Evolutionary conservation across 2,113 vertebrate species (phyloP), one percentile per base, ranked within the genome.

Genomic region (Cyrtonyx montezumae): DNA sequence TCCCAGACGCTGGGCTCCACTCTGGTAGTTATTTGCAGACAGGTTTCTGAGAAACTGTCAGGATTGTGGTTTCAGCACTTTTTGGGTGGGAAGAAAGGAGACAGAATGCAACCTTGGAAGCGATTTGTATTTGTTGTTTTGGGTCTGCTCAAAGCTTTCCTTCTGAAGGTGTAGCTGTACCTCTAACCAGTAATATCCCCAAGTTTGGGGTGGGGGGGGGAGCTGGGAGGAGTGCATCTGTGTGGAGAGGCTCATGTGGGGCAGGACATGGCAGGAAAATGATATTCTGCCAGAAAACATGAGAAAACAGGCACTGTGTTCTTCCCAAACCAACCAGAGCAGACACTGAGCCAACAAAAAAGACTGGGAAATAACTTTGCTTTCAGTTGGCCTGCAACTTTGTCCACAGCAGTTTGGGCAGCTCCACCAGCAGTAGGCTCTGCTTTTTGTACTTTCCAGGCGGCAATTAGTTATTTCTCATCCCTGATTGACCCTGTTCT

Each of bases 401-500:
- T 61, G 20, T 51, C 82, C 69, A 59, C 75, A 84, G 76, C 30
- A 84, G 13, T 43, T 51, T 10, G 28, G 43, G 48, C 55, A 62
- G 36, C 73, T 87, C 85, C 2, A 0, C 68, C 92, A 90, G 83
- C 2, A 0, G 46, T 36, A 28, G 16, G 19, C 56, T 90, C 84
- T 91, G 56, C 62, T 78, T 78, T 81, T 80, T 78, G n/a, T 32
- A 61, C 3, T 1, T 43, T 23, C 66, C 56, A 81, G 58, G 30
- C 0, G 7, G 58, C 78, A 93, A 91, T 84, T 86, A 81, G 34
- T 66, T 93, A 93, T 81, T 94, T 79, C 83, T 86, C 2, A 0
- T 40, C 86, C 86, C 65, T 90, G 79, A 84, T 51, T 94, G 90
- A 93, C 79, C 86, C 7, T 70, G 61, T 25, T 94, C 85, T 34